A percentile compares a stretch with the other conserved stretches of the same genome.
These are phyloP conservation scores for Drosophila cyrtoloma DNA, from an alignment of 2,888 invertebrate species.

Conservation along the genomic window DNA sequence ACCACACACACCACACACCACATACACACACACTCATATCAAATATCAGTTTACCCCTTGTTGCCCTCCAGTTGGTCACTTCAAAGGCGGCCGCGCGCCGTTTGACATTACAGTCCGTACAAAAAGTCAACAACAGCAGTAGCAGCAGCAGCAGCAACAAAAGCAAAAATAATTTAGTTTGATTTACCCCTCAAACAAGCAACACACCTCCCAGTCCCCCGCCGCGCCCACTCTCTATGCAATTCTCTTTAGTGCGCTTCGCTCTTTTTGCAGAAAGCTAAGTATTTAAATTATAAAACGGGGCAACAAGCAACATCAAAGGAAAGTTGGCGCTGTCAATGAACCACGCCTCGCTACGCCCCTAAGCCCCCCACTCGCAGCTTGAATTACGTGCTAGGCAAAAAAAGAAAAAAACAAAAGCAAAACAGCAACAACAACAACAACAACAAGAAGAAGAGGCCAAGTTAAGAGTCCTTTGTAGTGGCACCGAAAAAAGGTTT, in stretches of 20 bases:
- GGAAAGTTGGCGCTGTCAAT: slow-evolving; percentile 69
- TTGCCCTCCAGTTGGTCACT: slow-evolving; percentile 32
- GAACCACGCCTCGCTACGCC: slow-evolving; percentile 49
- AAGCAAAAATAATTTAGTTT: slow-evolving; percentile 62
- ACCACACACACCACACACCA: slow-evolving; percentile 18
- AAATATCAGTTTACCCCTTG: slow-evolving; percentile 55
- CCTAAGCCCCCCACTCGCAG: slow-evolving; percentile 7
- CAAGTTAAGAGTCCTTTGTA: slow-evolving; percentile 65
- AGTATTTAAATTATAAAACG: slow-evolving; percentile 78
- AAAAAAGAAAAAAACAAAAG: slow-evolving; percentile 19
- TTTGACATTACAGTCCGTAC: slow-evolving; percentile 46
- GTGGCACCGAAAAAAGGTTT: slow-evolving; percentile 73
- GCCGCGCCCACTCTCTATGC: neutral
- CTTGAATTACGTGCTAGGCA: slow-evolving; percentile 72
- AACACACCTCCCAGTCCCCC: neutral
- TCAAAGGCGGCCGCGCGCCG: slow-evolving; percentile 56
- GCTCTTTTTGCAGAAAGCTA: slow-evolving; percentile 38
- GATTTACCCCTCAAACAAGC: slow-evolving; percentile 42
- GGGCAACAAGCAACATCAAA: slow-evolving; percentile 66
- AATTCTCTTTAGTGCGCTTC: slow-evolving; percentile 37
- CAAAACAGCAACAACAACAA: slow-evolving; percentile 8
- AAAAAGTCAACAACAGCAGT: slow-evolving; percentile 38
- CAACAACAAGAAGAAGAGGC: slow-evolving; percentile 21
- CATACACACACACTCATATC: slow-evolving; percentile 49
- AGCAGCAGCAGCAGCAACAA: slow-evolving; percentile 20